A percentile compares a stretch with the other conserved stretches of the same genome.
These are phyloP conservation scores for Limnephilus rhombicus DNA, from an alignment of 2,888 invertebrate species.

Conservation along the genomic window DNA sequence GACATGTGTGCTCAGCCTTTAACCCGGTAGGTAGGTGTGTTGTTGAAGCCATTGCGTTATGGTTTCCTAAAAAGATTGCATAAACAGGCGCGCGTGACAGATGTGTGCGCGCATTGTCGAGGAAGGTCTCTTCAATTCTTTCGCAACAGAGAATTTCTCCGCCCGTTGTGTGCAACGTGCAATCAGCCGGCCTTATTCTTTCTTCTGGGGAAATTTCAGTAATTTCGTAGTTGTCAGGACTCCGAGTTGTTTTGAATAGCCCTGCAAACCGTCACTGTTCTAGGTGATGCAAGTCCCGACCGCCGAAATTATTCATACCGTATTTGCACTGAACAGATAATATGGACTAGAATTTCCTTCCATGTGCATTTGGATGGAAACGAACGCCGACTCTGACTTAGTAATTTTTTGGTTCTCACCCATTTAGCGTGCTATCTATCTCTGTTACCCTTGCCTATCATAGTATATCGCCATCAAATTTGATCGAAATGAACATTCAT, in stretches of 20 bases:
- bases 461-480: no score
- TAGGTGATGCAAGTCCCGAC: not conserved
- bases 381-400: no score
- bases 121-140: constrained; percentile 33
- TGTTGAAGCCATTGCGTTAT: not conserved
- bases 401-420: no score
- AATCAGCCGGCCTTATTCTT: not conserved
- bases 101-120: constrained; percentile 20
- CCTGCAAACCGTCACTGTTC: not conserved
- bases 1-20: not conserved
- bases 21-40: not conserved
- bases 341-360: no score
- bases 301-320: no score
- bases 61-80: constrained; percentile 48
- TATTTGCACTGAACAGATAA: no score
- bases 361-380: no score
- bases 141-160: constrained; percentile 36
- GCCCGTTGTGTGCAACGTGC: not conserved
- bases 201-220: constrained; percentile 2
- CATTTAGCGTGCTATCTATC: no score
- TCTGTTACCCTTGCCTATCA: no score
- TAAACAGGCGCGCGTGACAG: constrained; percentile 34
- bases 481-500: no score
- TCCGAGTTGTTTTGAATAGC: not conserved
- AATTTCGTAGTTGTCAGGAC: not conserved